Conservation (phyloP, 2,888 invertebrate species). For the Apotomis capreana region DNA sequence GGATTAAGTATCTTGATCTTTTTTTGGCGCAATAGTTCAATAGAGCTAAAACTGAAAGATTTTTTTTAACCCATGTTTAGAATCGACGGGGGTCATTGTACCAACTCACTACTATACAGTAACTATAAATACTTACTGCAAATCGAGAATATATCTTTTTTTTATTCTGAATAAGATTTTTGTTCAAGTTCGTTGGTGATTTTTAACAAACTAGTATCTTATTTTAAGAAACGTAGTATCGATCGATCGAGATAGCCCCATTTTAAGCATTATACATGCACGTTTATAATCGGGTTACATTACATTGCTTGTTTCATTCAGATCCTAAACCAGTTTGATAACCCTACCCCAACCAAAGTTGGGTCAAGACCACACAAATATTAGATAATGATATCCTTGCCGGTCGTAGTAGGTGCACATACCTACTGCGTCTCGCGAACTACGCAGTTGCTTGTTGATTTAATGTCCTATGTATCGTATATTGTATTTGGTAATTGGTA, state of each 20-base stretch:
- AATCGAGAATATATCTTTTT: too few relatives aligned
- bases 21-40: too few relatives aligned
- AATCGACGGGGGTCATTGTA: too few relatives aligned
- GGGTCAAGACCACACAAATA: slow-evolving; percentile 25
- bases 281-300: neutral
- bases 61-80: too few relatives aligned
- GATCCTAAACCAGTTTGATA: slow-evolving; percentile 13
- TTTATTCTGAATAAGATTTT: too few relatives aligned
- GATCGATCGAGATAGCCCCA: neutral
- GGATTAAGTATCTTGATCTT: too few relatives aligned
- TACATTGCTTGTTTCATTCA: neutral
- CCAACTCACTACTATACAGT: too few relatives aligned
- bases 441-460: slow-evolving; percentile 30
- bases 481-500: slow-evolving; percentile 1
- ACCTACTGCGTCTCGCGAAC: slow-evolving; percentile 14
- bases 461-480: neutral
- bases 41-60: too few relatives aligned
- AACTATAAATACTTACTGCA: too few relatives aligned
- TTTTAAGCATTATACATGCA: neutral
- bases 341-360: slow-evolving; percentile 23
- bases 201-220: too few relatives aligned
- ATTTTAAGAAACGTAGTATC: too few relatives aligned
- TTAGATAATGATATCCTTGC: slow-evolving; percentile 31
- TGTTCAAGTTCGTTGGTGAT: too few relatives aligned
- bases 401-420: slow-evolving; percentile 12